phyloP scores from a whole-genome alignment of 1,140 invertebrate genomes.

The Cydia fagiglandana region DNA sequence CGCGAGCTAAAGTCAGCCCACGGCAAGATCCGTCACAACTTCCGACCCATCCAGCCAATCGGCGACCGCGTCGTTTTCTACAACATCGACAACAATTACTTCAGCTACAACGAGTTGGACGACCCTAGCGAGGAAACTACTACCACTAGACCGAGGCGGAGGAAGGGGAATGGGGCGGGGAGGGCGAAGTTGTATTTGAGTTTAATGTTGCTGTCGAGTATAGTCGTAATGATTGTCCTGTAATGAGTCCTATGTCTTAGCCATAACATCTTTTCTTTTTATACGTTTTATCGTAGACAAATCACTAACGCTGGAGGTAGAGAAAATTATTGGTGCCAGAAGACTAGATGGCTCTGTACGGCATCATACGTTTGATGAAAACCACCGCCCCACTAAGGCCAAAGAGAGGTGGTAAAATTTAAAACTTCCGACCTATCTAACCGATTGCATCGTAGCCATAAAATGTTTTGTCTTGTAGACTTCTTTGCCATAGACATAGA shows the following conservation, averaged over 20 bases:
- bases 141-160: conserved; percentile 42
- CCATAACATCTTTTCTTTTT: not conserved
- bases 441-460: not conserved
- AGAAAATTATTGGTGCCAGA: no score
- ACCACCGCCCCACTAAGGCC: no score
- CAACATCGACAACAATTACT: conserved; percentile 75
- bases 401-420: not conserved
- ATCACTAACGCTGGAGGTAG: no score
- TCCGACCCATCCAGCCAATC: conserved; percentile 87
- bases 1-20: conserved; percentile 83
- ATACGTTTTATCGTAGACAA: no score
- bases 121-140: conserved; percentile 47
- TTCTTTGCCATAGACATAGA: no score
- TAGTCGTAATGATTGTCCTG: not conserved
- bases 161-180: conserved; percentile 40
- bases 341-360: no score
- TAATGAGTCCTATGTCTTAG: not conserved
- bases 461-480: no score
- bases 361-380: no score
- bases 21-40: conserved; percentile 86
- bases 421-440: not conserved
- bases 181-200: not conserved
- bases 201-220: not conserved
- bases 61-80: conserved; percentile 82
- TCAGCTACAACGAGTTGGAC: conserved; percentile 71